Base-by-base conservation (phyloP, 2,797 vertebrate species). In the Parotocinclus haroldoi region DNA sequence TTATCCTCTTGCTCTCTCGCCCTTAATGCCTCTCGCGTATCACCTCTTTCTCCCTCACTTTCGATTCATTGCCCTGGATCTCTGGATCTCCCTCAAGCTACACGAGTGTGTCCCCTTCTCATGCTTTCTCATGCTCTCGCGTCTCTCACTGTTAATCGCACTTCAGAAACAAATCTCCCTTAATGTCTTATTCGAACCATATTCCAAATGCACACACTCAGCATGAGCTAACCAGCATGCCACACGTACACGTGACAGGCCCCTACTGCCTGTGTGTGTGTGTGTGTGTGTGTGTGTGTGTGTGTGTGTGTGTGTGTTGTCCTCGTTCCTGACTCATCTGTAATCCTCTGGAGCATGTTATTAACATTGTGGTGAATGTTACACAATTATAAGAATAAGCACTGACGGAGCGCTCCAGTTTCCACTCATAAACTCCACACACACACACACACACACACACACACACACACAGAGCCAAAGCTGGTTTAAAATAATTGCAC, bases 351-450 rank as follows among this genome's bases (percentile, higher is more conserved):
- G 27, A 27, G 27, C 13, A 11, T 46, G 44, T 46, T 46, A 46
- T 71, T 56, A 54, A 72, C 27, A 58, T 72, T 65, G 53, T 68
- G 62, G 38, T 8, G 36, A 60, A 74, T 74, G 44, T 53, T 66
- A 68, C 42, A 53, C 66, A 80, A 70, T 76, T 68, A 57, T 52
- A 55, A 18, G 42, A 78, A 72, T 78, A 38, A 66, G 13, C 58
- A 66, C 69, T 61, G 46, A 67, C 37, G 16, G 66, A 19, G 64
- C 54, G 37, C 72, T 81, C 77, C 74, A 77, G 56, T 74, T 82
- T 83, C 82, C 81, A 75, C 74, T 81, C 61, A 65, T 81, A 77
- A 81, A 78, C 73, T 42, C 52, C 5, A 53, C 59, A 66, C 36
- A 19, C 58, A 37, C 7, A 37, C 58, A 50, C n/a, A 61, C 58